These are phyloP conservation scores for Ornithoptera alexandrae DNA, from an alignment of 2,888 invertebrate genomes.

Conservation along the genomic window DNA sequence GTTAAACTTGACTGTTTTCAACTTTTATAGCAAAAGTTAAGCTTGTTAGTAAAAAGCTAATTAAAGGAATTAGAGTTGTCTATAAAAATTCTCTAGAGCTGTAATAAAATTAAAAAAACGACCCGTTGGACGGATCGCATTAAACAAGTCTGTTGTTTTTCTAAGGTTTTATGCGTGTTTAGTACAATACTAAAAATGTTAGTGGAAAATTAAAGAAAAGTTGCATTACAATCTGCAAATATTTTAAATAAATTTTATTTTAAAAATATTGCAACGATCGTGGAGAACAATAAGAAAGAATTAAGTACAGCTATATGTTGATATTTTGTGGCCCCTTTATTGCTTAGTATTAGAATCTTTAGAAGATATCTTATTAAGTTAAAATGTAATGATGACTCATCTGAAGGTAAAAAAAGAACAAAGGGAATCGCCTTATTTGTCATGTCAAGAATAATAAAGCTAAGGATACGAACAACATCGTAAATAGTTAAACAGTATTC, in stretches of 20 bases:
- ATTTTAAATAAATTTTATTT: too few species aligned
- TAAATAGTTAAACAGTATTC: slow-evolving; percentile 26
- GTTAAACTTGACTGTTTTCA: slow-evolving; percentile 24
- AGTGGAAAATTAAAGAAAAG: too few species aligned
- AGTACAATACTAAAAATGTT: not conserved
- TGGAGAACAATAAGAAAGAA: too few species aligned
- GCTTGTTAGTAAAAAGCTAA: slow-evolving; percentile 31
- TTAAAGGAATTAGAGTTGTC: slow-evolving; percentile 29
- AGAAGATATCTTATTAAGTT: too few species aligned
- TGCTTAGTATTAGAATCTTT: too few species aligned
- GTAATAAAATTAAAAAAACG: slow-evolving; percentile 19
- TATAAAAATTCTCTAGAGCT: slow-evolving; percentile 24
- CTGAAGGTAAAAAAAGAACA: not conserved
- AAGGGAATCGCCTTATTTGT: not conserved
- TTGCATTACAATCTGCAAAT: too few species aligned
- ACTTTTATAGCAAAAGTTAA: slow-evolving; percentile 29
- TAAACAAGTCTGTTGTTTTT: slow-evolving; percentile 10
- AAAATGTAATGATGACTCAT: too few species aligned
- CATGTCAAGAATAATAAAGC: slow-evolving; percentile 15
- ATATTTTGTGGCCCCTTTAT: too few species aligned
- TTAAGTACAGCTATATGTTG: too few species aligned
- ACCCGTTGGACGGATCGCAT: not conserved
- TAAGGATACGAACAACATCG: slow-evolving; percentile 7
- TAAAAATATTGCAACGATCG: too few species aligned
- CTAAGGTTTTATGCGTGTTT: slow-evolving; percentile 2